Percentiles rank a stretch among this genome's conserved stretches.
phyloP scores from a whole-genome alignment of 2,113 vertebrate species.

The Otus sunia region DNA sequence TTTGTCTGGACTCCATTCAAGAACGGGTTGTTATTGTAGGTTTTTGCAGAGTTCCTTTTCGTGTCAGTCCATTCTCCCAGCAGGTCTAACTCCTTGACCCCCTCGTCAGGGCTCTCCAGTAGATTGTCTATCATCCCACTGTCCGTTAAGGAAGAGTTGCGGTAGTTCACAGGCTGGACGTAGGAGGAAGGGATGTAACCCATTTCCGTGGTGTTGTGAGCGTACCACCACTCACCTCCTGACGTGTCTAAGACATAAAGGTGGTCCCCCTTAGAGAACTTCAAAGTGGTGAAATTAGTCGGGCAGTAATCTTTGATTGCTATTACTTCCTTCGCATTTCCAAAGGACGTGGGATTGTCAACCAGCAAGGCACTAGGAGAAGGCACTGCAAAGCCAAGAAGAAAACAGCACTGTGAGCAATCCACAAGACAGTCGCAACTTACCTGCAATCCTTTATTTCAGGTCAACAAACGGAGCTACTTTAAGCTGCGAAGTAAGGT shows the following conservation, averaged over 20 bases:
- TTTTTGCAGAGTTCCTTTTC: slow-evolving; percentile 67
- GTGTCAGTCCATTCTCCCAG: slow-evolving; percentile 78
- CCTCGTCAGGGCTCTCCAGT: slow-evolving; percentile 83
- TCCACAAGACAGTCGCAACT: background rate
- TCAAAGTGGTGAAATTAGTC: slow-evolving; percentile 93
- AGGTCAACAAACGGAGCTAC: background rate
- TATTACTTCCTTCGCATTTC: slow-evolving; percentile 88
- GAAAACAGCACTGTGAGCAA: background rate
- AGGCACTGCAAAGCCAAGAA: slow-evolving; percentile 80
- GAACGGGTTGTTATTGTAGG: slow-evolving; percentile 86
- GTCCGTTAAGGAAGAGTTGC: slow-evolving; percentile 88
- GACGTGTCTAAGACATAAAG: slow-evolving; percentile 93
- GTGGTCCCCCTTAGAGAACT: slow-evolving; percentile 94
- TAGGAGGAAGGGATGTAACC: slow-evolving; percentile 96
- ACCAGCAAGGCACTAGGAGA: slow-evolving; percentile 92
- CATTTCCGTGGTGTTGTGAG: slow-evolving; percentile 97
- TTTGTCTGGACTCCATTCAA: slow-evolving; percentile 83
- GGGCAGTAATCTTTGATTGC: slow-evolving; percentile 97
- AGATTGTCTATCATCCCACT: slow-evolving; percentile 90
- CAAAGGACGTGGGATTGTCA: slow-evolving; percentile 84
- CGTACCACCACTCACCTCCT: slow-evolving; percentile 96
- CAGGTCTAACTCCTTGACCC: slow-evolving; percentile 83
- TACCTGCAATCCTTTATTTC: background rate
- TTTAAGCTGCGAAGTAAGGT: background rate
- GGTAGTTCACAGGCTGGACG: slow-evolving; percentile 84